Conservation (phyloP, 2,113 vertebrate species). For the Eleginops maclovinus region DNA sequence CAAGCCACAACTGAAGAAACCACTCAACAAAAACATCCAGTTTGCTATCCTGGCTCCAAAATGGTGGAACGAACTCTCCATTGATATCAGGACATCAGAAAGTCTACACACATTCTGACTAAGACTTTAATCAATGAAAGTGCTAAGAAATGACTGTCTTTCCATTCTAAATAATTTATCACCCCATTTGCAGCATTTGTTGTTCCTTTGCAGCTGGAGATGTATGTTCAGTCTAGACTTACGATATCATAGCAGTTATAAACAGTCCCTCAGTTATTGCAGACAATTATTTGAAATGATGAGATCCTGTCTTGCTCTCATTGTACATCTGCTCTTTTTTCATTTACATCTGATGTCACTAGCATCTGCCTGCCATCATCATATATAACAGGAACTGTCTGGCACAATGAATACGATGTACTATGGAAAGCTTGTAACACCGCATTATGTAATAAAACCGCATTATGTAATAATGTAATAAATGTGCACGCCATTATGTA, state of each 20-base stretch:
- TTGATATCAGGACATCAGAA: too few species aligned
- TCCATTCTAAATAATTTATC: too few species aligned
- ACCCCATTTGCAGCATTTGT: background rate
- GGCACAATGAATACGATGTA: conserved; percentile 21
- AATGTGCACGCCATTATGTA: too few species aligned
- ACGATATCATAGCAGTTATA: conserved; percentile 13
- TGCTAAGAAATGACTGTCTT: background rate
- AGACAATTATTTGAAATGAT: conserved; percentile 27
- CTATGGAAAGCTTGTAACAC: background rate
- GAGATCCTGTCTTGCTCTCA: conserved; percentile 5
- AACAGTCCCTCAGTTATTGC: conserved; percentile 21
- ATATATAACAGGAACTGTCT: conserved; percentile 31
- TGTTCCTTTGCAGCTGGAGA: conserved; percentile 16
- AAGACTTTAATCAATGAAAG: too few species aligned
- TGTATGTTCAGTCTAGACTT: too few species aligned
- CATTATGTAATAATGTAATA: too few species aligned
- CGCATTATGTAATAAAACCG: too few species aligned
- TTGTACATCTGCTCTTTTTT: conserved; percentile 2
- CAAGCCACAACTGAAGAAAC: too few species aligned
- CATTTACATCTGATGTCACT: conserved; percentile 30
- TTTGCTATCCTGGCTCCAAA: too few species aligned
- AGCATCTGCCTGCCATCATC: conserved; percentile 32
- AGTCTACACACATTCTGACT: too few species aligned
- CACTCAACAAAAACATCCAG: too few species aligned
- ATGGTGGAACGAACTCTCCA: too few species aligned